Evolutionary conservation across 1,140 invertebrate genomes (phyloP), one percentile per base, ranked within the genome.

Genomic region (Trypoxylus dichotomus): DNA sequence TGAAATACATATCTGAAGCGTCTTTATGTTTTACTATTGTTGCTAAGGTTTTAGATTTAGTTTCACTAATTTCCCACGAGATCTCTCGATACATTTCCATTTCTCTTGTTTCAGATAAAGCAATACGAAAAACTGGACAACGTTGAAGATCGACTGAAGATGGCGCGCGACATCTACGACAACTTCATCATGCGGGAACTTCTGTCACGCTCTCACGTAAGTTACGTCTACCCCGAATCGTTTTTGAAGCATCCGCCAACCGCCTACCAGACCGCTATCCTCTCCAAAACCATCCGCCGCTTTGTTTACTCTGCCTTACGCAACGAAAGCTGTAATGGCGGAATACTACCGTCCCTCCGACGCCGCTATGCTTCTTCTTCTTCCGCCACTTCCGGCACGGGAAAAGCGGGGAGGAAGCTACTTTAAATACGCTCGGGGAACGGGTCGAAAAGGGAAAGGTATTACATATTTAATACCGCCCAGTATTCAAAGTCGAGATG

Each of bases 131-230:
- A 99, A 90, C 90, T 99, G 84, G 98, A 99, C 88, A 96, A 95
- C 83, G 92, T 95, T 43, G 98, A 99, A 83, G 98, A 99, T 83
- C 91, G 98, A 87, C 92, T 95, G 89, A 95, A 96, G 87, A 91
- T 96, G 82, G 97, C 98, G 74, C 92, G 95, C 86, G 96, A 99
- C 87, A 98, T 99, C 85, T 99, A 99, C 88, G 98, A 99, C 89
- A 98, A 98, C 91, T 99, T 98, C 91, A 99, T 99, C 85, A 99
- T 99, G 98, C 98, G 98, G 88, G 98, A 99, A 92, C 91, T 99
- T 85, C 91, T 99, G 84, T 95, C 98, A 78, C 96, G 98, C 90
- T 94, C 97, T 83, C 97, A 99, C 90, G 98, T 97, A 91, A 95
- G 94, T 91, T 24, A 10, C 43, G n/a, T 3, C 54, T 10, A 8